phyloP scores from a whole-genome alignment of 2,113 vertebrate genomes.

The Morone chrysops region DNA sequence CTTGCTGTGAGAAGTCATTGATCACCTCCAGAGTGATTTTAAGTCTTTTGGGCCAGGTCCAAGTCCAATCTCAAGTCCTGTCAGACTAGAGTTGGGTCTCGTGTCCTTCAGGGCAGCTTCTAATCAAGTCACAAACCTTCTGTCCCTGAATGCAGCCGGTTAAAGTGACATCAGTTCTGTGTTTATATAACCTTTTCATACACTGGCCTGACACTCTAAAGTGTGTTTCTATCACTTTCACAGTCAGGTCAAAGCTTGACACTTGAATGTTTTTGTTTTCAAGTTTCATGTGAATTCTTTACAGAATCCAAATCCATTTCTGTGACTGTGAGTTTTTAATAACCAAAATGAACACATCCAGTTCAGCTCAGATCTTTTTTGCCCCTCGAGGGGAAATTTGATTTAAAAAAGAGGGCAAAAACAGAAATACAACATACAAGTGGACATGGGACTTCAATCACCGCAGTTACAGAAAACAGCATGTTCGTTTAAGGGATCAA shows the following conservation, averaged over 20 bases:
- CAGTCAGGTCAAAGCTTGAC: neutral
- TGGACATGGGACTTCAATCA: too few species aligned
- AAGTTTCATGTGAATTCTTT: neutral
- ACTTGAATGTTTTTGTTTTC: neutral
- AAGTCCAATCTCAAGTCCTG: neutral
- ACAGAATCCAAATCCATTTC: neutral
- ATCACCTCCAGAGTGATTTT: neutral
- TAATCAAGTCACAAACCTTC: neutral
- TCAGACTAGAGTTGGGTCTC: neutral
- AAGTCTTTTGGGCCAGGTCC: neutral
- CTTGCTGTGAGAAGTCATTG: neutral
- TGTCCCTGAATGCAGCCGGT: neutral
- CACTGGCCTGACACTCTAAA: neutral
- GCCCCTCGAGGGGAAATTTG: too few species aligned
- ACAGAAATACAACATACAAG: too few species aligned
- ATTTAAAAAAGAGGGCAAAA: too few species aligned
- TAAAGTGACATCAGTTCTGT: too few species aligned
- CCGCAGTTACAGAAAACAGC: too few species aligned
- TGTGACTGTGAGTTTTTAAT: constrained; percentile 1
- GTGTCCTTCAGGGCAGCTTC: neutral
- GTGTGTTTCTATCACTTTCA: neutral
- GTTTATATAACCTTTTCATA: neutral
- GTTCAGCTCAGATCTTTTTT: too few species aligned
- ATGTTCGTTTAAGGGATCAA: too few species aligned
- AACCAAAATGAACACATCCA: neutral